A percentile compares a stretch with the other conserved stretches of the same genome.
phyloP scores from a whole-genome alignment of 2,797 vertebrate genomes.

The Diplodus sargus region DNA sequence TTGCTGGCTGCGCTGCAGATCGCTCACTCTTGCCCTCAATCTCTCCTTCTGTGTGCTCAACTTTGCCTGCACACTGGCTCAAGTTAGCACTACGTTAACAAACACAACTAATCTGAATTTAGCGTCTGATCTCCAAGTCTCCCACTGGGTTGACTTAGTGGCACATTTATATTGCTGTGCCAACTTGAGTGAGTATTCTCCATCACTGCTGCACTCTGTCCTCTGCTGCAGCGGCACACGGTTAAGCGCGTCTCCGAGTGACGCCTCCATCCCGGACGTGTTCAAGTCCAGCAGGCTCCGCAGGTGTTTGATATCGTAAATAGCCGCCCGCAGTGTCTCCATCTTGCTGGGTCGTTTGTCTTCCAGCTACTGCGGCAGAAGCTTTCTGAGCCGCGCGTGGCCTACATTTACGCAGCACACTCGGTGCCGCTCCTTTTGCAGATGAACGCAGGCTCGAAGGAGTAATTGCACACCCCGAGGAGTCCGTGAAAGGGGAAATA shows the following conservation, averaged over 20 bases:
- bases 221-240: slow-evolving; percentile 45
- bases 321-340: slow-evolving; percentile 93
- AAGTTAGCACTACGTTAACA: too few relatives aligned
- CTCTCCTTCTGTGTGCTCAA: too few relatives aligned
- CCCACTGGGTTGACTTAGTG: too few relatives aligned
- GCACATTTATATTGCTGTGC: too few relatives aligned
- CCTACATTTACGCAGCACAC: slow-evolving; percentile 96
- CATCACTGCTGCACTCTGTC: slow-evolving; percentile 71
- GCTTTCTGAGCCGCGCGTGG: slow-evolving; percentile 91
- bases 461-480: slow-evolving; percentile 80
- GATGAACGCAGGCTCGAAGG: slow-evolving; percentile 92
- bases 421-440: slow-evolving; percentile 91
- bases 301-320: slow-evolving; percentile 93
- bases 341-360: slow-evolving; percentile 94
- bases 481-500: slow-evolving; percentile 68
- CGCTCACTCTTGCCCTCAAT: too few relatives aligned
- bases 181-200: slow-evolving; percentile 46
- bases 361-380: slow-evolving; percentile 89
- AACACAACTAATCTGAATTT: too few relatives aligned
- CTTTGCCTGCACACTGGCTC: too few relatives aligned
- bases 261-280: slow-evolving; percentile 62
- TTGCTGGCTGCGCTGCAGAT: too few relatives aligned
- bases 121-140: too few relatives aligned
- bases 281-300: slow-evolving; percentile 88
- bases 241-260: slow-evolving; percentile 47